These are phyloP conservation scores for Cydia splendana DNA, from an alignment of 1,140 invertebrate species.

Conservation along the genomic window DNA sequence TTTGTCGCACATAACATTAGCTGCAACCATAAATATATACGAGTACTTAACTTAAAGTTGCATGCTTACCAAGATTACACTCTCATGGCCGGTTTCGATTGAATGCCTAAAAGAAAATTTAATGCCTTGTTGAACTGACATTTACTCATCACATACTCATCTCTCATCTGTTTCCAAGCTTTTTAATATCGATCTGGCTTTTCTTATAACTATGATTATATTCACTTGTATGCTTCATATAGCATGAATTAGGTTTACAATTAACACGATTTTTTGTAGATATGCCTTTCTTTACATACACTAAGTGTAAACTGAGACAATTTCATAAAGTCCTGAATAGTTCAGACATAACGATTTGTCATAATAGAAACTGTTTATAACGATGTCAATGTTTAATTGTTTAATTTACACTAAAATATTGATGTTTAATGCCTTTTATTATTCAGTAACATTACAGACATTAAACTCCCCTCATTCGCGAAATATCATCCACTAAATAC, in stretches of 20 bases:
- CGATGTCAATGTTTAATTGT: no score
- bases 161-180: neutral
- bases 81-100: constrained; percentile 2
- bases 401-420: no score
- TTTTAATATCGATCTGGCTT: neutral
- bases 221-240: neutral
- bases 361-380: no score
- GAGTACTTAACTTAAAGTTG: neutral
- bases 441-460: no score
- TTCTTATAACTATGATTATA: neutral
- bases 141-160: neutral
- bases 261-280: neutral
- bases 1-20: neutral
- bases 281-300: neutral
- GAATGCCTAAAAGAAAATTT: neutral
- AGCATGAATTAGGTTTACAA: neutral
- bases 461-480: no score
- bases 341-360: no score
- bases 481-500: no score
- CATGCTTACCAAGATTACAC: neutral
- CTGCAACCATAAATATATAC: constrained; percentile 2
- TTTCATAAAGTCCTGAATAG: no score
- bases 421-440: no score
- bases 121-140: neutral
- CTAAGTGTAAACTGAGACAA: no score